phyloP scores from a whole-genome alignment of 2,888 invertebrate species.

The Muscina levida region DNA sequence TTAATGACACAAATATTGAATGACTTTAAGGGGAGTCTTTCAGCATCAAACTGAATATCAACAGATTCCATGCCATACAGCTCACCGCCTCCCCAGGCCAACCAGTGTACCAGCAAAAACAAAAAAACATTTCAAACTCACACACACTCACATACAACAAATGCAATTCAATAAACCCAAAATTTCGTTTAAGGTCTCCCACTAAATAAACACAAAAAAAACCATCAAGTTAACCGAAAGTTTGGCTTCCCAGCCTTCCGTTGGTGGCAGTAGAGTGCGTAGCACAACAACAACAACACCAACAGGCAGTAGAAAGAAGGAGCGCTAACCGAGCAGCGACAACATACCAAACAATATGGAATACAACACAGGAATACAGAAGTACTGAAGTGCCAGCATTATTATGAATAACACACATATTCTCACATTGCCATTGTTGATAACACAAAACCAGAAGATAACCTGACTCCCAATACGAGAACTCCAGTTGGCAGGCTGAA shows the following conservation, averaged over 20 bases:
- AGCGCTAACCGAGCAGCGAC: slow-evolving; percentile 14
- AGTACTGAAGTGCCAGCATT: slow-evolving; percentile 62
- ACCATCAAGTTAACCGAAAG: slow-evolving; percentile 2
- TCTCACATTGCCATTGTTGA: slow-evolving; percentile 61
- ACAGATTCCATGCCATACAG: neutral
- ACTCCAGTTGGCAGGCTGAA: slow-evolving; percentile 7
- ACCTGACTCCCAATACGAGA: slow-evolving; percentile 4
- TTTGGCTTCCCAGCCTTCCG: slow-evolving; percentile 1
- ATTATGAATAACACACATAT: slow-evolving; percentile 66
- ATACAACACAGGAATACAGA: slow-evolving; percentile 35
- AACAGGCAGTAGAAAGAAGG: neutral
- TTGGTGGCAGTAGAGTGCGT: slow-evolving; percentile 53
- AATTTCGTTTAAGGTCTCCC: slow-evolving; percentile 24
- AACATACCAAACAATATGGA: slow-evolving; percentile 19
- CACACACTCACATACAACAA: slow-evolving; percentile 49
- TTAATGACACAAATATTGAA: slow-evolving; percentile 65
- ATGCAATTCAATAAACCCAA: slow-evolving; percentile 21
- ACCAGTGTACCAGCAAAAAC: slow-evolving; percentile 16
- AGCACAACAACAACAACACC: slow-evolving; percentile 25
- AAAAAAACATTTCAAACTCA: slow-evolving; percentile 53
- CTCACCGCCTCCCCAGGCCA: too few species aligned
- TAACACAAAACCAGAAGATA: slow-evolving; percentile 25
- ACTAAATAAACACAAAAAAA: neutral
- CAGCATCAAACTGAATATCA: slow-evolving; percentile 21
- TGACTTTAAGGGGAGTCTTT: slow-evolving; percentile 59